Base-by-base conservation (phyloP, 23 tunicate species). In the Phallusia fumigata region DNA sequence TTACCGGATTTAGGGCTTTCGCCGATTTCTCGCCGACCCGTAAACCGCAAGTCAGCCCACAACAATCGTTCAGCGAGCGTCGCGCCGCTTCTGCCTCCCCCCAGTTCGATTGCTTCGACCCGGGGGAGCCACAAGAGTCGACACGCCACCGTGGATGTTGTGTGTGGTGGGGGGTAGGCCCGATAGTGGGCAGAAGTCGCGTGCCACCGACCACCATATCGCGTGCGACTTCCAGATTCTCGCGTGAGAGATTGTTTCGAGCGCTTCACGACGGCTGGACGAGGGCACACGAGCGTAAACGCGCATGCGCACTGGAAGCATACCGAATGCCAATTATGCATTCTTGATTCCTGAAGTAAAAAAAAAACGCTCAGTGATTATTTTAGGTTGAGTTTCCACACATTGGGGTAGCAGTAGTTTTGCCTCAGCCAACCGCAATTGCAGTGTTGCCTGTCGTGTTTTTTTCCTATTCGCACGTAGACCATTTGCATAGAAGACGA, bases 171-270 rank as follows among this genome's bases (percentile, higher is more conserved):
- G 69, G 26, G 28, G 69, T 22, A 21, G 69, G 69, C 15, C 13
- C 69, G 80, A 11, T 19, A 16, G 33, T 8, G 33, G 52, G 18
- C 22, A 1, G 15, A 26, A 22, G 80, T 77, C 80, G 80, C 80
- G 80, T 77, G 80, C 80, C 30, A 40, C 53, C 47, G 53, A 36
- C 80, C 53, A 44, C 53, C 19, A 0, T 33, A 77, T 77, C 80
- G 80, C 80, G 80, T 77, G 80, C 80, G 80, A 77, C 80, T 44
- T 26, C 52, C 32, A 0, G 18, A 35, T 1, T 18, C 15, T 77
- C 47, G 80, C 80, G 80, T 77, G 80, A 53, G 80, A 77, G 30
- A 6, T 26, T 18, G 47, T 35, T 28, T 18, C 28, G 5, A 21
- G 69, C 28, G 15, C 15, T 22, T 22, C 26, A 6, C 69, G 15